phyloP scores from a whole-genome alignment of 2,888 invertebrate genomes.

The Lepidocyrtoides sp. region DNA sequence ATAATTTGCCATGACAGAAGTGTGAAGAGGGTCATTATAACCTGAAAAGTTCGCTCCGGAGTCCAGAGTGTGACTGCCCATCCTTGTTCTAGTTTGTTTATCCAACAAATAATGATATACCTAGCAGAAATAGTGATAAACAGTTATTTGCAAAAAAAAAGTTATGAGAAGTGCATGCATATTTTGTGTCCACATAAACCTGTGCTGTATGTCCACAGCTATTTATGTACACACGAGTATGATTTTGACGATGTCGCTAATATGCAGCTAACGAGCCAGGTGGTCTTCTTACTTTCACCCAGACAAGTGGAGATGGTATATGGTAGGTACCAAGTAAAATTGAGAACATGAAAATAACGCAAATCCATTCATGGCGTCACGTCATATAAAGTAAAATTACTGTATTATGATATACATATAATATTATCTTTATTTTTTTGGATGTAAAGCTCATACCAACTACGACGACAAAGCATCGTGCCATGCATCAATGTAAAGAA shows the following conservation, averaged over 20 bases:
- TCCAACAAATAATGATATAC: too few species aligned
- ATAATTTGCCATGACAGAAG: too few species aligned
- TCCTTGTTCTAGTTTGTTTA: too few species aligned
- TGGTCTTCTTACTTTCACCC: constrained; percentile 52
- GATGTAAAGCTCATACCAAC: neutral
- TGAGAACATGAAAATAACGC: constrained; percentile 8
- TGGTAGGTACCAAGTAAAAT: neutral
- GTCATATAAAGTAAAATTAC: neutral
- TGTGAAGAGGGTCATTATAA: too few species aligned
- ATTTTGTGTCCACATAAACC: too few species aligned
- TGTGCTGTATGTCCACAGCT: too few species aligned
- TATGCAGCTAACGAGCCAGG: constrained; percentile 48
- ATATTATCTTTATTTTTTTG: neutral
- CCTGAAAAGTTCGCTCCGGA: too few species aligned
- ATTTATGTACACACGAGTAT: too few species aligned
- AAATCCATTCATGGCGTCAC: constrained; percentile 45
- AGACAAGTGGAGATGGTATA: neutral
- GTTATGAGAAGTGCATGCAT: too few species aligned
- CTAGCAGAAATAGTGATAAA: too few species aligned
- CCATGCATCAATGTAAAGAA: constrained; percentile 37
- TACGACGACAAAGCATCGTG: constrained; percentile 28
- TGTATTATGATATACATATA: neutral
- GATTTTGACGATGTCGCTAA: neutral
- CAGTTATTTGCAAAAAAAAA: too few species aligned
- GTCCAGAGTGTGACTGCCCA: too few species aligned